A percentile compares a stretch with the other conserved stretches of the same genome.
Evolutionary conservation across 2,797 vertebrate species (phyloP).

Genomic region (Pangasius macronema): DNA sequence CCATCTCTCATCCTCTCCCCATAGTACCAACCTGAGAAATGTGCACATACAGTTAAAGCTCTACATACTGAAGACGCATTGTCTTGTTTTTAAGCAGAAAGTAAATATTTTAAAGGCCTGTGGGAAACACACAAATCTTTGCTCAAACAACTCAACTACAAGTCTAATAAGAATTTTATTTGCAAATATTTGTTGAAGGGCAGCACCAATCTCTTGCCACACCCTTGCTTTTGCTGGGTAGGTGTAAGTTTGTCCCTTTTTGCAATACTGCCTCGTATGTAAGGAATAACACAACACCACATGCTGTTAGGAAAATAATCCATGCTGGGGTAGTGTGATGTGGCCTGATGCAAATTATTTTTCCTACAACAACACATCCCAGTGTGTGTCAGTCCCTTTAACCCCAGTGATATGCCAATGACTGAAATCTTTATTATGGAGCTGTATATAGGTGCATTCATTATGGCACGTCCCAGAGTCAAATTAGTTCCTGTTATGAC

Average conservation of each 20-base stretch:
- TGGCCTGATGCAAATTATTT: background rate
- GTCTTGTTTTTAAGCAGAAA: background rate
- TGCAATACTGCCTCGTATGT: background rate
- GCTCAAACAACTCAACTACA: no score
- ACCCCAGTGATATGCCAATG: background rate
- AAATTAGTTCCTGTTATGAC: background rate
- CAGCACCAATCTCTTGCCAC: background rate
- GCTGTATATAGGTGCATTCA: no score
- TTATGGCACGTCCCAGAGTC: background rate
- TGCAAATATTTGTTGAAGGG: background rate
- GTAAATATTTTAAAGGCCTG: background rate
- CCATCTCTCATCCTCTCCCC: constrained; percentile 90
- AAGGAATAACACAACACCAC: background rate
- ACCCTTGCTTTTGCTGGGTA: background rate
- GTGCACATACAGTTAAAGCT: background rate
- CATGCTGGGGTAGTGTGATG: background rate
- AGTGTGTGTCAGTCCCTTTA: background rate
- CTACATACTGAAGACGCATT: background rate
- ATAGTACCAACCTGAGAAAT: constrained; percentile 80
- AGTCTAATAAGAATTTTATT: no score
- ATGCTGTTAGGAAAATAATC: background rate
- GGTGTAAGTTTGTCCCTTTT: background rate
- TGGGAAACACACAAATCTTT: no score
- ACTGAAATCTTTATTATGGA: no score
- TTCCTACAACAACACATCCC: background rate